These are phyloP conservation scores for Volucella bombylans DNA, from an alignment of 2,888 invertebrate genomes.

Conservation along the genomic window DNA sequence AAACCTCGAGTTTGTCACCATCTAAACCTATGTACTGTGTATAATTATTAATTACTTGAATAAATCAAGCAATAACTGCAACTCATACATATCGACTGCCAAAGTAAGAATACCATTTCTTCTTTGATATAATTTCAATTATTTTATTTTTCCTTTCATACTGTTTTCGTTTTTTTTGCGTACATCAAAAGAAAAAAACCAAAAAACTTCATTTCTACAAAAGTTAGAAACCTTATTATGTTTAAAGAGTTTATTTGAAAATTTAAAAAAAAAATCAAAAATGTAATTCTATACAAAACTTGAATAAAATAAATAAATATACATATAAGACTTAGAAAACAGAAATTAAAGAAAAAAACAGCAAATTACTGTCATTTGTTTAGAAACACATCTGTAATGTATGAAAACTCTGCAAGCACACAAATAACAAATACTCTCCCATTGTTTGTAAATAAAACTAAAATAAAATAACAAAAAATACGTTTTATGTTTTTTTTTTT, in stretches of 20 bases:
- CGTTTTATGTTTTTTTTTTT: too few relatives aligned
- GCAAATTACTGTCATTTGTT: conserved; percentile 53
- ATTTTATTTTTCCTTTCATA: conserved; percentile 8
- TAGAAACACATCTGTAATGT: conserved; percentile 55
- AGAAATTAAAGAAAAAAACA: background rate
- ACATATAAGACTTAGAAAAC: conserved; percentile 51
- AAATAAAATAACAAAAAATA: conserved; percentile 27
- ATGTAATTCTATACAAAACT: conserved; percentile 20
- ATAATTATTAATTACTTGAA: conserved; percentile 23
- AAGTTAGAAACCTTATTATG: conserved; percentile 35
- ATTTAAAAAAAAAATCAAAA: conserved; percentile 21
- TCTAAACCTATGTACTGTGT: background rate
- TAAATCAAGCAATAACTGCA: conserved; percentile 68
- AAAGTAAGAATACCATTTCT: conserved; percentile 45
- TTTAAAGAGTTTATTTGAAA: conserved; percentile 2
- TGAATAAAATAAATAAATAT: conserved; percentile 31
- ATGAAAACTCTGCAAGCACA: conserved; percentile 62
- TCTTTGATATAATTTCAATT: conserved; percentile 28
- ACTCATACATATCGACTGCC: conserved; percentile 73
- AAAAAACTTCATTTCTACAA: background rate
- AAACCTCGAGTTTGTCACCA: conserved; percentile 46
- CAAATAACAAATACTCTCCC: conserved; percentile 55
- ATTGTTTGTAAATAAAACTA: conserved; percentile 69
- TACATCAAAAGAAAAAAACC: conserved; percentile 27
- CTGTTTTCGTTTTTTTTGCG: conserved; percentile 1